Conservation (phyloP, 2,797 vertebrate genomes). For the Linurgus olivaceus region DNA sequence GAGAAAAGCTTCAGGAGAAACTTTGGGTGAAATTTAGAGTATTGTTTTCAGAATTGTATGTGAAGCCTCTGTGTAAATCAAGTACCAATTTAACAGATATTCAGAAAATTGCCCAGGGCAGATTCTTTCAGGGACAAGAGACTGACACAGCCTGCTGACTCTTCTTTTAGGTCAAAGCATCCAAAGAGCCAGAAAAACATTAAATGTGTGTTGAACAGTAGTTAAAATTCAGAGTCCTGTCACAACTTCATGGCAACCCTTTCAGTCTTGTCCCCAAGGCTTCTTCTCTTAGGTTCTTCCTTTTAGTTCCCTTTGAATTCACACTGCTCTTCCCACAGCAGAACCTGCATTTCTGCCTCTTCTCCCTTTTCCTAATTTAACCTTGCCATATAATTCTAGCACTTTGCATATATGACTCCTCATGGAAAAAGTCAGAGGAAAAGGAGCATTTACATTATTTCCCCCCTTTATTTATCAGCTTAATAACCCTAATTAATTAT, state of each 20-base stretch:
- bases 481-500: not conserved
- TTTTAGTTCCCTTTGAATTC: not conserved
- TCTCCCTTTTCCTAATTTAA: not conserved
- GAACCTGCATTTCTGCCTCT: not conserved
- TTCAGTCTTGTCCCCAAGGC: not conserved
- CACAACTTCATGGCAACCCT: not conserved
- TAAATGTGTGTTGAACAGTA: not conserved
- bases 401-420: not conserved
- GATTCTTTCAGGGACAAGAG: not conserved
- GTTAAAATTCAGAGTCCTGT: conserved; percentile 8
- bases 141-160: not conserved
- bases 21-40: not conserved
- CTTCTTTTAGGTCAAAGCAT: not conserved
- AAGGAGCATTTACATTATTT: not conserved
- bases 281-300: not conserved
- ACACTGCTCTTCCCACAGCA: not conserved
- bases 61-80: not conserved
- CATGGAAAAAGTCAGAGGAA: not conserved
- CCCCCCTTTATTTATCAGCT: not conserved
- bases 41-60: not conserved
- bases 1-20: not conserved
- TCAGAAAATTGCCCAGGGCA: not conserved
- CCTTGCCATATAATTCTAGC: not conserved
- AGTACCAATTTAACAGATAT: not conserved
- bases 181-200: not conserved